These are phyloP conservation scores for Cyrtodaria siliqua DNA, from an alignment of 2,888 invertebrate species.

Conservation along the genomic window DNA sequence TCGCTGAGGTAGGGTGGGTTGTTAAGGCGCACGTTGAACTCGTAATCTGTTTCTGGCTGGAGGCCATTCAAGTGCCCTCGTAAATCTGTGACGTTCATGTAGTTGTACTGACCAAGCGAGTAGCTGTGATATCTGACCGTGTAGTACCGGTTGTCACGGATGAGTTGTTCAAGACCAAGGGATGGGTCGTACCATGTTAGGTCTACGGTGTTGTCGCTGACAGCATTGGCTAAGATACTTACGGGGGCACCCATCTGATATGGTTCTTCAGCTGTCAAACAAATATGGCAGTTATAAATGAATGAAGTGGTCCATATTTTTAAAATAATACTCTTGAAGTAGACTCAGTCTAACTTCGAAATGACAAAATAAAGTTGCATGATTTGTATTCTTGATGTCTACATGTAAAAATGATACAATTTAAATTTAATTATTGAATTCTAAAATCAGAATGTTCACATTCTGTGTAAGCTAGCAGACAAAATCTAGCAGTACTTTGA, in stretches of 20 bases:
- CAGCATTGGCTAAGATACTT: constrained; percentile 16
- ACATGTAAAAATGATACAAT: too few species aligned
- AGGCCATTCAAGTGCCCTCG: constrained; percentile 33
- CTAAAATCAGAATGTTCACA: too few species aligned
- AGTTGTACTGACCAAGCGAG: constrained; percentile 49
- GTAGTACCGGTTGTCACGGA: constrained; percentile 56
- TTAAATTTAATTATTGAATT: too few species aligned
- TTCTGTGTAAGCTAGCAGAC: too few species aligned
- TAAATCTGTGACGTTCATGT: constrained; percentile 51
- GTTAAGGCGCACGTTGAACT: constrained; percentile 55
- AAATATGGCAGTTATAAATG: too few species aligned
- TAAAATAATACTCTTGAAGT: too few species aligned
- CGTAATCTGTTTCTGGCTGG: constrained; percentile 43
- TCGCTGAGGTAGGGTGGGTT: constrained; percentile 60
- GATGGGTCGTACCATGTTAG: constrained; percentile 51
- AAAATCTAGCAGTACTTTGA: too few species aligned
- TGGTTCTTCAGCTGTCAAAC: constrained; percentile 48
- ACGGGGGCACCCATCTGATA: constrained; percentile 51
- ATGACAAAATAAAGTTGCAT: too few species aligned
- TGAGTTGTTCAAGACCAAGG: constrained; percentile 48
- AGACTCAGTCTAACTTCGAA: too few species aligned
- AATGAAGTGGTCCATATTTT: too few species aligned
- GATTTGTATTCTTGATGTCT: too few species aligned
- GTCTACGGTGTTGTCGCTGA: constrained; percentile 25
- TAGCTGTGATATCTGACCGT: constrained; percentile 55